A percentile compares a stretch with the other conserved stretches of the same genome.
Conservation (phyloP, 23 tunicate genomes). For the Trididemnum nubilum region DNA sequence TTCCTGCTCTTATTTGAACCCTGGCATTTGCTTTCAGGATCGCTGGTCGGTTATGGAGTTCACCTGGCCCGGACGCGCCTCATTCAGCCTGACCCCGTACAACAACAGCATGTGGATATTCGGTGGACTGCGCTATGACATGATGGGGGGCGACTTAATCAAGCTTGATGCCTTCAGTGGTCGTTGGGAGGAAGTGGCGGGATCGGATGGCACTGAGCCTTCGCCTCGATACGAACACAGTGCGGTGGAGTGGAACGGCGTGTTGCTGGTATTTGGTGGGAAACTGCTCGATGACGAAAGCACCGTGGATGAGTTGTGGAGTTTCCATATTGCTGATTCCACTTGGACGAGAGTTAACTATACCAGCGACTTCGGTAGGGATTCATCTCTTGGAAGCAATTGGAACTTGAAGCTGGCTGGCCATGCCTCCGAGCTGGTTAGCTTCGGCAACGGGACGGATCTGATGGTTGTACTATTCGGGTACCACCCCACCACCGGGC, state of each 20-base stretch:
- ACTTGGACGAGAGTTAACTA: conserved; percentile 47
- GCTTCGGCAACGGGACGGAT: conserved; percentile 38
- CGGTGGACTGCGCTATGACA: conserved; percentile 57
- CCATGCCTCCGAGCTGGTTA: conserved; percentile 61
- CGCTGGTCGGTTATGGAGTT: conserved; percentile 38
- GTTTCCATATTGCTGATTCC: conserved; percentile 20
- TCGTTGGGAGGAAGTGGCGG: background rate
- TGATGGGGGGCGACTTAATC: background rate
- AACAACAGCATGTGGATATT: conserved; percentile 49
- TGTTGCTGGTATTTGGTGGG: conserved; percentile 75
- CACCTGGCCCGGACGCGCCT: conserved; percentile 36
- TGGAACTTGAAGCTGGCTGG: conserved; percentile 54
- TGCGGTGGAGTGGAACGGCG: conserved; percentile 37
- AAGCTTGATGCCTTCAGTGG: background rate
- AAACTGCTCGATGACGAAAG: conserved; percentile 33
- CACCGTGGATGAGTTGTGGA: conserved; percentile 62
- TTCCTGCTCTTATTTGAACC: no score
- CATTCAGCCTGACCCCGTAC: conserved; percentile 25
- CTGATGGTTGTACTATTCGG: conserved; percentile 88
- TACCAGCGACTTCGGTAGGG: conserved; percentile 1
- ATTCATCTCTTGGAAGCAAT: background rate
- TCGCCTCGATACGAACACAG: conserved; percentile 76
- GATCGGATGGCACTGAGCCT: background rate
- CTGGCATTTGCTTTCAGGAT: background rate
- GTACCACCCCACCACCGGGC: conserved; percentile 50